Evolutionary conservation across 2,797 vertebrate species (phyloP), one percentile per base, ranked within the genome.

Genomic region (Rachycentron canadum): DNA sequence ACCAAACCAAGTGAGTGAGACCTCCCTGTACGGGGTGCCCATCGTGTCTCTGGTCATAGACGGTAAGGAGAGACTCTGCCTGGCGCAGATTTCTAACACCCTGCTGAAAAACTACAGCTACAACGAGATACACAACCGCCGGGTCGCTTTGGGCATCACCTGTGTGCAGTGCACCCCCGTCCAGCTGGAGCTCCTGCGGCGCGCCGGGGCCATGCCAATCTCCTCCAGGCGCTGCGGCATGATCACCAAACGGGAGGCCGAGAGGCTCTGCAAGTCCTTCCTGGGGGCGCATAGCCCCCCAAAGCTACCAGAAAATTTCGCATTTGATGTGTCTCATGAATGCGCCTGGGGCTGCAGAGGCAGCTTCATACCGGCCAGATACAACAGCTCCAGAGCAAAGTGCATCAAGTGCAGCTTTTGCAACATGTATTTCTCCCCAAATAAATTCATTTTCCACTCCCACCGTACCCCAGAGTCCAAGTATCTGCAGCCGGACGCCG

Each of bases 11-110:
- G 97, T 99, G 92, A 97, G 97, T 43, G 97, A 99, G 95, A 97
- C 97, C 55, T 96, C 95, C 25, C 92, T 99, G 88, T 98, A 99
- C 90, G 97, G 97, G 69, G 96, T 99, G 55, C 97, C 97, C 88
- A 99, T 99, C 91, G 97, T 98, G 38, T 98, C 94, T 11, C 93
- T 99, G 93, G 97, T 99, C 68, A 99, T 99, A 86, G 98, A 99
- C 93, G 97, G 97, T 2, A 97, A 96, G 93, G 97, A 99, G 93
- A 94, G 97, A 57, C 96, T 97, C 73, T 97, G 97, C 76, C 89
- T 97, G 90, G 96, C 97, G 21, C 97, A 97, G 92, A 97, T 97
- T 77, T 97, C 96, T 30, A 97, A 97, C 92, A 97, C 97, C 1
- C 92, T 97, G 59, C 94, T 97, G 68, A 97, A 97, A 78, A 96